Conservation (phyloP, 2,113 vertebrate genomes). For the Dryoscopus gambensis region DNA sequence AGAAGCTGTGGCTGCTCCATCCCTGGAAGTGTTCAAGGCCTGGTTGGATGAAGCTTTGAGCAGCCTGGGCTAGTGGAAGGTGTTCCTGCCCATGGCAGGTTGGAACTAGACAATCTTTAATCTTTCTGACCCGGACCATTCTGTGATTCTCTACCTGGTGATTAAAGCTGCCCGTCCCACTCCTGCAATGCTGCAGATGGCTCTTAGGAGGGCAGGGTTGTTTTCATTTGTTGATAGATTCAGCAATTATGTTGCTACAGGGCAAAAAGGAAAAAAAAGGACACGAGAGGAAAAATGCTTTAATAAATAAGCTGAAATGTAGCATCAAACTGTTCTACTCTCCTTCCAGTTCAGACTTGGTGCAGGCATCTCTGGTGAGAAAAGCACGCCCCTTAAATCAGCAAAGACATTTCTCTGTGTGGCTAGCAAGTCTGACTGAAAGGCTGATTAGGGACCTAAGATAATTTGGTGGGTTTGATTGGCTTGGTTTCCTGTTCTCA, state of each 20-base stretch:
- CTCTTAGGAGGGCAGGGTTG: background rate
- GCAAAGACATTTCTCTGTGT: background rate
- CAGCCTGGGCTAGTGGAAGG: background rate
- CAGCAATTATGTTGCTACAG: background rate
- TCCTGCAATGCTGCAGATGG: background rate
- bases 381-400: background rate
- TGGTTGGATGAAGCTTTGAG: background rate
- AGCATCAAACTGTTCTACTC: background rate
- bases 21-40: background rate
- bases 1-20: background rate
- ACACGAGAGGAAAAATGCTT: background rate
- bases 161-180: fast-evolving
- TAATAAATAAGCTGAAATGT: background rate
- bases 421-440: background rate
- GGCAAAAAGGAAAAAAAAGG: background rate
- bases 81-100: background rate
- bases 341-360: background rate
- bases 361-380: background rate
- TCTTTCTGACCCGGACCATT: background rate
- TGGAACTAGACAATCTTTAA: background rate
- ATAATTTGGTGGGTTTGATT: background rate
- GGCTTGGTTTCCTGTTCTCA: background rate
- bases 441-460: background rate
- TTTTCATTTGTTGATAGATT: background rate
- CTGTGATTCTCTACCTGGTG: background rate